phyloP scores from a whole-genome alignment of 2,113 vertebrate species.

The Tenebrosternarchus preto region DNA sequence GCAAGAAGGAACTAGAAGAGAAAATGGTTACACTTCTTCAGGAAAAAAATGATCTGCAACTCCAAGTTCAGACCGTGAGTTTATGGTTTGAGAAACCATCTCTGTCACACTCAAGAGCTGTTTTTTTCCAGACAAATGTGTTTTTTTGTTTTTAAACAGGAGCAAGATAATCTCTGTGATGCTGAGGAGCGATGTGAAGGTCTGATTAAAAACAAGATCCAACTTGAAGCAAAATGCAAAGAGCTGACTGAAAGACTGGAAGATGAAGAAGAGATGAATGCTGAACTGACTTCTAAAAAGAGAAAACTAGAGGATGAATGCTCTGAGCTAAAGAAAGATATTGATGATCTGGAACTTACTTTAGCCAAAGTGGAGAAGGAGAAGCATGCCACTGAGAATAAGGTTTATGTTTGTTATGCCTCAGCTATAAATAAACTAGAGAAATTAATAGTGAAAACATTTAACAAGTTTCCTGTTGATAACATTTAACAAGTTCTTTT shows the following conservation, averaged over 20 bases:
- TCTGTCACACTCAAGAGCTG: neutral
- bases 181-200: slow-evolving; percentile 86
- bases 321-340: slow-evolving; percentile 82
- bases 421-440: neutral
- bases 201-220: slow-evolving; percentile 88
- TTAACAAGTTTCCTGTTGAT: too few relatives aligned
- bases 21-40: slow-evolving; percentile 86
- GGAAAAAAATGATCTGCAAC: slow-evolving; percentile 88
- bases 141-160: slow-evolving; percentile 61
- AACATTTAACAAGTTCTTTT: too few relatives aligned
- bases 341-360: slow-evolving; percentile 80
- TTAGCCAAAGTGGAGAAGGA: slow-evolving; percentile 90
- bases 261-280: slow-evolving; percentile 85
- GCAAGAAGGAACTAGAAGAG: slow-evolving; percentile 84
- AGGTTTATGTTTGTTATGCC: slow-evolving; percentile 68
- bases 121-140: neutral
- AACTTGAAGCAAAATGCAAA: slow-evolving; percentile 85
- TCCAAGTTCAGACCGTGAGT: slow-evolving; percentile 85
- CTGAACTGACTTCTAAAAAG: slow-evolving; percentile 81
- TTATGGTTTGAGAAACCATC: neutral
- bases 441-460: neutral
- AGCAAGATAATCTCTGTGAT: slow-evolving; percentile 81
- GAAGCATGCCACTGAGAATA: slow-evolving; percentile 89
- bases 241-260: slow-evolving; percentile 83
- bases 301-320: slow-evolving; percentile 83